A percentile compares a stretch with the other conserved stretches of the same genome.
These are phyloP conservation scores for Eunapius fragilis DNA, from an alignment of 37 sponge, comb jelly and placozoan genomes.

Conservation along the genomic window DNA sequence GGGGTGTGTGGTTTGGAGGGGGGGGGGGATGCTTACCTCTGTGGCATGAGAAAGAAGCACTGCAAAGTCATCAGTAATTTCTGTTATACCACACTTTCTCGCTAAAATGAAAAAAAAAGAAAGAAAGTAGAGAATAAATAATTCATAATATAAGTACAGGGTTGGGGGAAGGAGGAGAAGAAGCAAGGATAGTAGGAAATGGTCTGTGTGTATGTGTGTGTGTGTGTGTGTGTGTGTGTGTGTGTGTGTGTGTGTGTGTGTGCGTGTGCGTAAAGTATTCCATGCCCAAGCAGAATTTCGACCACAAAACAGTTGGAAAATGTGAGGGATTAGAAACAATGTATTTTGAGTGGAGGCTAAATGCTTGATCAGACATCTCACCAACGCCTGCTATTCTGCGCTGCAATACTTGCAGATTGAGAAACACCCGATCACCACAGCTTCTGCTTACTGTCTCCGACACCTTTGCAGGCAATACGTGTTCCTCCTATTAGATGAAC, in stretches of 20 bases:
- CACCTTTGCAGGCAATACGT: conserved; percentile 61
- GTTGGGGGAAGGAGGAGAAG: background rate
- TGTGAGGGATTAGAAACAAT: too few species aligned
- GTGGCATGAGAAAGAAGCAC: conserved; percentile 72
- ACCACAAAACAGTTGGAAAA: too few species aligned
- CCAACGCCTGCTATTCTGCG: conserved; percentile 32
- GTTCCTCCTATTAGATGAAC: conserved; percentile 58
- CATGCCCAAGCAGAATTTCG: too few species aligned
- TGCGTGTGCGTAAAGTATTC: too few species aligned
- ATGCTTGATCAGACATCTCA: conserved; percentile 1
- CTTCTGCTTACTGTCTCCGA: conserved; percentile 28
- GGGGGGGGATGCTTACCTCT: too few species aligned
- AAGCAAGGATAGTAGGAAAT: background rate
- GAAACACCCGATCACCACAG: conserved; percentile 42
- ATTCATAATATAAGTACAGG: background rate
- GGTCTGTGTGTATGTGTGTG: too few species aligned
- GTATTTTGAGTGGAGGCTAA: too few species aligned
- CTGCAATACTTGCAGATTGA: conserved; percentile 16
- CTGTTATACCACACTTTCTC: conserved; percentile 42
- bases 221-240: too few species aligned
- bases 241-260: too few species aligned
- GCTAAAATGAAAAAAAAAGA: conserved; percentile 11
- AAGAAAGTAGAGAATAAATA: background rate
- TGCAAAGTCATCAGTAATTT: conserved; percentile 48
- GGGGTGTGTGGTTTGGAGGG: background rate